Percentiles rank a stretch among this genome's conserved stretches.
phyloP scores from a whole-genome alignment of 2,797 vertebrate species.

The Momotus momota region DNA sequence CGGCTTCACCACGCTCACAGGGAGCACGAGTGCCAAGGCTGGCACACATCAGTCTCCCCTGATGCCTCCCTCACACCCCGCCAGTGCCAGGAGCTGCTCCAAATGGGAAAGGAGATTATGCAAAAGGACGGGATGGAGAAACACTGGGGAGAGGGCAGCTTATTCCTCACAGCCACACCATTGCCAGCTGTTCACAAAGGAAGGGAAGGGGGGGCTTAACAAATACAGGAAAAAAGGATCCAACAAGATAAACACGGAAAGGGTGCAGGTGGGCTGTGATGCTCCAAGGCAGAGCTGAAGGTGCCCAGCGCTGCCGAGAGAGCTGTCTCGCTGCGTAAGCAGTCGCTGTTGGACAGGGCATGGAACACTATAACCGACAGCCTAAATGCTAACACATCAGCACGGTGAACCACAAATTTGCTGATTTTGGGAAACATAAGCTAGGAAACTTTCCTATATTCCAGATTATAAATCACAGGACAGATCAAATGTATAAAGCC shows the following conservation, averaged over 20 bases:
- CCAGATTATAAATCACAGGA: not conserved
- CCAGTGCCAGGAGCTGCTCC: accelerated
- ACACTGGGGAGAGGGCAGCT: not conserved
- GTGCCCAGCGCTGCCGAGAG: not conserved
- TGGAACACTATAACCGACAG: not conserved
- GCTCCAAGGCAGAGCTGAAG: not conserved
- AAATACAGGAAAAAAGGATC: not conserved
- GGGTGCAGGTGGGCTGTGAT: not conserved
- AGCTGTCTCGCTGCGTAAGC: accelerated
- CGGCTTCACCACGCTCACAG: accelerated
- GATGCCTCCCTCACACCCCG: accelerated
- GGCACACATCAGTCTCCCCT: accelerated
- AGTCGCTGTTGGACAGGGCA: not conserved
- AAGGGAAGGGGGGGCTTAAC: not conserved
- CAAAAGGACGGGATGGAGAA: not conserved
- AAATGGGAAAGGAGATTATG: not conserved
- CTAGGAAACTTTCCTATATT: not conserved
- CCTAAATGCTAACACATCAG: not conserved
- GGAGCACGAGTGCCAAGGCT: accelerated
- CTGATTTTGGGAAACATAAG: not conserved
- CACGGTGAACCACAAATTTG: not conserved
- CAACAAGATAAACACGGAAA: not conserved
- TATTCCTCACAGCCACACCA: not conserved
- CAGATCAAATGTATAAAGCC: not conserved
- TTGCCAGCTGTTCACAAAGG: not conserved